Base-by-base conservation (phyloP, 2,797 vertebrate genomes). In the Anguilla pacifica region DNA sequence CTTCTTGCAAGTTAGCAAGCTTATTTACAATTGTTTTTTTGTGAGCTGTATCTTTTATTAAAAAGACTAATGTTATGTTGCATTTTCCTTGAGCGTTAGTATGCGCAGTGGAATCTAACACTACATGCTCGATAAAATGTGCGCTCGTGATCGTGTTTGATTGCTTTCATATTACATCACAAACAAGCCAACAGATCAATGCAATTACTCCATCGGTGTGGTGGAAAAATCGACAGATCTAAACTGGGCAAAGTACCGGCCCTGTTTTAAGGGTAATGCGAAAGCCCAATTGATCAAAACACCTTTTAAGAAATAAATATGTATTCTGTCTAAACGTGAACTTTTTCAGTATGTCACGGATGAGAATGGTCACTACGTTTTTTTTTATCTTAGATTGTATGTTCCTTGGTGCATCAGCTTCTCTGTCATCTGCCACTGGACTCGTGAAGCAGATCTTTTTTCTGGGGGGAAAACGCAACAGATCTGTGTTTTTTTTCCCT, bases 141-240 rank as follows among this genome's bases (percentile, higher is more conserved):
- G 72, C 13, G 0, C 70, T 35, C 28, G 13, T 13, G 31, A 74
- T 35, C 2, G 31, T 11, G 6, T 39, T 67, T 77, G 72, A 77
- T 77, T 77, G 72, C 31, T 77, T 77, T 43, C 72, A 35, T 77
- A 31, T 70, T 70, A 70, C 67, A n/a, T 70, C n/a, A 70, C n/a
- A 31, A 70, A 70, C 31, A 70, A 70, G 9, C 7, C n/a, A 10
- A n/a, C n/a, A 7, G n/a, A 28, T 70, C 67, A 70, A 10, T 70
- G 61, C 7, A 31, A 70, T 64, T 64, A 22, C 22, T 64, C 59
- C 59, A 7, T 31, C 67, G 31, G 67, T 7, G n/a, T 70, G 67
- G 7, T 70, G 67, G 25, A 9, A 10, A 17, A 57, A 57, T 57
- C n/a, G n/a, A 28, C 19, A n/a, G 67, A 1, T 70, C n/a, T 2